Conservation (phyloP, 2,888 invertebrate species). For the Bellardia bayeri region DNA sequence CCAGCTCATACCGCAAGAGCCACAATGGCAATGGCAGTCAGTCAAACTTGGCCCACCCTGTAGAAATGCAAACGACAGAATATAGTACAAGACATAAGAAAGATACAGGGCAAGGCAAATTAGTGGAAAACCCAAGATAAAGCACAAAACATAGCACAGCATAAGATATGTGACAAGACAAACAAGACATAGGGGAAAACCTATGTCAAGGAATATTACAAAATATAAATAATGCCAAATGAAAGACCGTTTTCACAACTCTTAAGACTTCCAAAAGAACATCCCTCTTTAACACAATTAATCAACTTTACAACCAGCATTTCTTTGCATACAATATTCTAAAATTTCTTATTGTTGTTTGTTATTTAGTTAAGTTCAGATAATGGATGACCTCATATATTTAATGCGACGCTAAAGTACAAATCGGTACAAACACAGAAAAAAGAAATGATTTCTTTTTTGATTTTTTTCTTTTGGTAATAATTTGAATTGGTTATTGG, state of each 20-base stretch:
- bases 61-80: background rate
- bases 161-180: no score
- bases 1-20: no score
- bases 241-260: background rate
- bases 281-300: background rate
- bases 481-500: constrained; percentile 58
- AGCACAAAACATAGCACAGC: no score
- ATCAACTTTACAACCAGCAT: background rate
- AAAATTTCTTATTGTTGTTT: constrained; percentile 66
- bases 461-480: constrained; percentile 34
- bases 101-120: background rate
- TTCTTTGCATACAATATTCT: constrained; percentile 80
- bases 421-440: constrained; percentile 60
- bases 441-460: constrained; percentile 46
- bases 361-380: constrained; percentile 71
- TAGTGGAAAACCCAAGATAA: no score
- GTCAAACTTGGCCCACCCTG: no score
- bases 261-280: no score
- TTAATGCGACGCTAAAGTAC: constrained; percentile 54
- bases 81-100: background rate
- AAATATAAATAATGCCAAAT: no score
- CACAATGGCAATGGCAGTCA: no score
- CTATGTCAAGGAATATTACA: no score
- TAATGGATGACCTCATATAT: constrained; percentile 84
- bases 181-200: no score